These are phyloP conservation scores for Athalia rosae DNA, from an alignment of 2,888 invertebrate species.

Conservation along the genomic window DNA sequence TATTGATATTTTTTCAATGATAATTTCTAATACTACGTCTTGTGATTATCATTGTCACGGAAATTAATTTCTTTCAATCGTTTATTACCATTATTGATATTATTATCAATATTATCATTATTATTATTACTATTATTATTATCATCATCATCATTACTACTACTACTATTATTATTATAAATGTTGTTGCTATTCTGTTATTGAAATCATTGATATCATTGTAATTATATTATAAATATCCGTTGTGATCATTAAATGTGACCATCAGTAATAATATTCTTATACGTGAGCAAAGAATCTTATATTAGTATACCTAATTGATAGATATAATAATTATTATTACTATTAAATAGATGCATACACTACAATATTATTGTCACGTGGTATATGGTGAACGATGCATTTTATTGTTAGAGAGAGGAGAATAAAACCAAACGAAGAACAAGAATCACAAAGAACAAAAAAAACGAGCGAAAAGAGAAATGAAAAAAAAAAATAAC, in stretches of 20 bases:
- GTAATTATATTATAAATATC: slow-evolving; percentile 8
- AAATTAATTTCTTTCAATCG: slow-evolving; percentile 18
- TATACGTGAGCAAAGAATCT: slow-evolving; percentile 16
- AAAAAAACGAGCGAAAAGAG: not conserved
- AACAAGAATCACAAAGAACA: not conserved
- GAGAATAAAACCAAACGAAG: no score
- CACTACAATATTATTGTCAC: slow-evolving; percentile 12
- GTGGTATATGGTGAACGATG: slow-evolving; percentile 3
- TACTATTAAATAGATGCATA: not conserved
- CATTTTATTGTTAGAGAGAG: no score
- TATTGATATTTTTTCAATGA: not conserved
- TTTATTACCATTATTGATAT: not conserved
- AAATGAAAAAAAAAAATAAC: not conserved
- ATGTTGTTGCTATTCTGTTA: slow-evolving; percentile 6
- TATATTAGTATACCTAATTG: slow-evolving; percentile 8
- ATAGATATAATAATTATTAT: not conserved
- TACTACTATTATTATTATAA: slow-evolving; percentile 12
- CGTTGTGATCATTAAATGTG: slow-evolving; percentile 33
- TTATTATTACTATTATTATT: slow-evolving; percentile 3
- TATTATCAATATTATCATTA: not conserved
- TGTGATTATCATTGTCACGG: not conserved
- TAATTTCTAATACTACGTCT: not conserved
- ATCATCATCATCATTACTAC: not conserved
- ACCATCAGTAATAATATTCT: not conserved
- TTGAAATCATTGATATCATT: not conserved